Conservation (phyloP, 2,113 vertebrate species). For the Grammomys surdaster region DNA sequence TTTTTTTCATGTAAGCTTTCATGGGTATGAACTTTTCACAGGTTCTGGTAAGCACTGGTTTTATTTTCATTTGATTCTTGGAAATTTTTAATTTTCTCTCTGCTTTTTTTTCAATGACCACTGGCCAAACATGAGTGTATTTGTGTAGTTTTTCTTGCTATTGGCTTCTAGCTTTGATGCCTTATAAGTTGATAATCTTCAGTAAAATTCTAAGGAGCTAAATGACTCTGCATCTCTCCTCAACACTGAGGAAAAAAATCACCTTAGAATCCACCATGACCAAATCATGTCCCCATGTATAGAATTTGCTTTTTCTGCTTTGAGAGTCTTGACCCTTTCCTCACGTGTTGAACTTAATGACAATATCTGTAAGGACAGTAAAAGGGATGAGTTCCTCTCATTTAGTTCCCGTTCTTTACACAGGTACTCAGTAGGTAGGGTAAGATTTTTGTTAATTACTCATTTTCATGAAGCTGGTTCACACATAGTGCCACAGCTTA, state of each 20-base stretch:
- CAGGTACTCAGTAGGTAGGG: neutral
- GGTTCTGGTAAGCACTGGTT: no score
- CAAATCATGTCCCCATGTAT: neutral
- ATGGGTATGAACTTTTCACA: neutral
- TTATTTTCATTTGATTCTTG: neutral
- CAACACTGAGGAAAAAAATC: neutral
- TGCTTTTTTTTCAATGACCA: neutral
- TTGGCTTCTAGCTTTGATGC: neutral
- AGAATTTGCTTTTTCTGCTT: neutral
- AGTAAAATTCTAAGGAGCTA: neutral
- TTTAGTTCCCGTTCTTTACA: slow-evolving; percentile 15
- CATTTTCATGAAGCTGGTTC: slow-evolving; percentile 4
- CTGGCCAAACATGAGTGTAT: neutral
- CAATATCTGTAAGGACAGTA: neutral
- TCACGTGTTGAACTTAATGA: neutral
- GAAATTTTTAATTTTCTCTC: neutral
- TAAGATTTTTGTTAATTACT: neutral
- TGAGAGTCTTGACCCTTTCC: neutral
- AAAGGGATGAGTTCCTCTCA: neutral
- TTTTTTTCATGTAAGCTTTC: neutral
- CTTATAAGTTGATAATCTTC: neutral
- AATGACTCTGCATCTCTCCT: neutral
- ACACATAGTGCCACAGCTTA: neutral
- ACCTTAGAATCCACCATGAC: neutral
- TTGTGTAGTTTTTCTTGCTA: neutral